Evolutionary conservation across 1,140 invertebrate genomes (phyloP).

Genomic region (Rhopalosiphum maidis): DNA sequence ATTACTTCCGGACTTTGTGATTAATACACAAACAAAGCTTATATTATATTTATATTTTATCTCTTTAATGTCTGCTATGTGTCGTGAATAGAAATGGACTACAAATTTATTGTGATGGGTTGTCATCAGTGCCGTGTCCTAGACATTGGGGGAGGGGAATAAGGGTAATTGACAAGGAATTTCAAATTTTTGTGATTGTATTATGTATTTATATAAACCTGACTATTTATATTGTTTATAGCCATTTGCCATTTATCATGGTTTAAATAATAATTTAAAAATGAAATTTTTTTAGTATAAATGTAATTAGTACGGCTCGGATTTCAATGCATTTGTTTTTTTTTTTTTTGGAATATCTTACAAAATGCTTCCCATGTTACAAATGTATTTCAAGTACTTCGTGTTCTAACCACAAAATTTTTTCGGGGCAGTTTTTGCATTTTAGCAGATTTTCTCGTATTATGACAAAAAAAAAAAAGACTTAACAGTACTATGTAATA

Average conservation of each 20-base stretch:
- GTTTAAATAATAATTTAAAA: background rate
- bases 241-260: background rate
- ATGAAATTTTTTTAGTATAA: too few relatives aligned
- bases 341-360: too few relatives aligned
- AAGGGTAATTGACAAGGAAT: background rate
- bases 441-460: too few relatives aligned
- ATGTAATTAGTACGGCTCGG: too few relatives aligned
- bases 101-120: background rate
- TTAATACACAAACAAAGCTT: conserved; percentile 16
- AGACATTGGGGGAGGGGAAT: background rate
- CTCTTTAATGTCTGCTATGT: conserved; percentile 13
- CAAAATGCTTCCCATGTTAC: too few relatives aligned
- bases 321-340: too few relatives aligned
- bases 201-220: background rate
- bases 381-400: too few relatives aligned
- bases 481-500: too few relatives aligned
- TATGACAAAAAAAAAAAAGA: too few relatives aligned
- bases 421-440: too few relatives aligned
- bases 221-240: background rate
- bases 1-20: conserved; percentile 14
- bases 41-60: conserved; percentile 20
- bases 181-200: background rate
- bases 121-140: background rate
- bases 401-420: too few relatives aligned
- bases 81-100: background rate